Percentiles rank a stretch among this genome's conserved stretches.
phyloP scores from a whole-genome alignment of 2,888 invertebrate genomes.

The Cenopis cana region DNA sequence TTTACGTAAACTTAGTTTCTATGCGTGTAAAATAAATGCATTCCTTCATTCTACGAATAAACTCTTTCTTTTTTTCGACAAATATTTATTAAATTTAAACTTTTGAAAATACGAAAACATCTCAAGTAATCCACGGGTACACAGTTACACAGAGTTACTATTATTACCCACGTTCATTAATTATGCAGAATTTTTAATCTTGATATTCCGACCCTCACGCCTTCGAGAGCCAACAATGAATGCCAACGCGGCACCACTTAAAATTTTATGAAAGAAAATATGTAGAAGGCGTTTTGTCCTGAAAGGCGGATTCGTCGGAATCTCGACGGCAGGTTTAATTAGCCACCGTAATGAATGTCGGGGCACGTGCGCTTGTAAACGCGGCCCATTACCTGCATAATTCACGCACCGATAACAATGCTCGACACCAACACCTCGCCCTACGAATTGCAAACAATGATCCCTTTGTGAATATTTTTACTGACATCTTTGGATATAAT shows the following conservation, averaged over 20 bases:
- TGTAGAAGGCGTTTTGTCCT: slow-evolving; percentile 42
- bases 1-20: no score
- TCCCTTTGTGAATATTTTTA: slow-evolving; percentile 32
- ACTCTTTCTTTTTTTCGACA: no score
- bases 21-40: no score
- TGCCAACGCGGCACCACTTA: slow-evolving; percentile 43
- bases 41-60: no score
- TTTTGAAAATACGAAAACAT: not conserved
- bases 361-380: slow-evolving; percentile 79
- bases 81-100: not conserved
- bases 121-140: not conserved
- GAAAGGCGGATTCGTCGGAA: slow-evolving; percentile 54
- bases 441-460: slow-evolving; percentile 41
- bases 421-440: slow-evolving; percentile 37
- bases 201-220: slow-evolving; percentile 8
- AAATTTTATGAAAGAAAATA: slow-evolving; percentile 44
- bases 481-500: slow-evolving; percentile 4
- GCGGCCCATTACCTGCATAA: slow-evolving; percentile 79
- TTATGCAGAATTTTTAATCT: slow-evolving; percentile 23
- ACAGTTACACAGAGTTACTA: not conserved
- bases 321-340: slow-evolving; percentile 76
- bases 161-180: not conserved
- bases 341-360: slow-evolving; percentile 80
- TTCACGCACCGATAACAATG: slow-evolving; percentile 80
- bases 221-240: slow-evolving; percentile 28